Evolutionary conservation across 2,888 invertebrate genomes (phyloP), one percentile per base, ranked within the genome.

Genomic region (Drosophila affinis): DNA sequence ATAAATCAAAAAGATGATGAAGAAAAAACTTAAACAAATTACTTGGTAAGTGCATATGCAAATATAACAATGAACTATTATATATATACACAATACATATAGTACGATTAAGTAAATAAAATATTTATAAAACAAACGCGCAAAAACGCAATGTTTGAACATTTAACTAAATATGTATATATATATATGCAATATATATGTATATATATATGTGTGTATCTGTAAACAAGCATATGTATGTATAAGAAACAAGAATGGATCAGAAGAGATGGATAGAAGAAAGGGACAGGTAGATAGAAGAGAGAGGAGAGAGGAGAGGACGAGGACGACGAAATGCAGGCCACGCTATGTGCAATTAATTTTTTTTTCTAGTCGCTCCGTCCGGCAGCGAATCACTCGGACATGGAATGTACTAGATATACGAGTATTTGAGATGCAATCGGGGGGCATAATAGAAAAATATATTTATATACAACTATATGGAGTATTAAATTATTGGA

Each of bases 21-120:
- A 81, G 21, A 21, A 77, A 51, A 62, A 63, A 62, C 87, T 83
- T 87, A 87, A 87, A 86, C 75, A 86, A 85, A 81, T 85, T 86
- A 86, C 68, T 74, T 79, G 74, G 68, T 87, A 85, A 88, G 79
- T 70, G 71, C 79, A 77, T 78, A 83, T 78, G 88, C 83, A 85
- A 82, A 82, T 83, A 87, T 85, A 83, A 83, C 86, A 87, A 87
- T 83, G 82, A 83, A 83, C 83, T 87, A 83, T 87, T 83, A 87
- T 83, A 83, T 79, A 87, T 77, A 87, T 21, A 21, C 21, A 21
- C 79, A 81, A 80, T 65, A 72, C 24, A 72, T 68, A 73, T 67
- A 72, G 56, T 85, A 82, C 59, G 63, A 68, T 72, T 83, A 84
- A 84, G 88, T 86, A 84, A 84, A 88, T 86, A 80, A 87, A 88